Percentiles rank a stretch among this genome's conserved stretches.
Conservation (phyloP, 2,113 vertebrate species). For the Gnathonemus echidnorhynchus region DNA sequence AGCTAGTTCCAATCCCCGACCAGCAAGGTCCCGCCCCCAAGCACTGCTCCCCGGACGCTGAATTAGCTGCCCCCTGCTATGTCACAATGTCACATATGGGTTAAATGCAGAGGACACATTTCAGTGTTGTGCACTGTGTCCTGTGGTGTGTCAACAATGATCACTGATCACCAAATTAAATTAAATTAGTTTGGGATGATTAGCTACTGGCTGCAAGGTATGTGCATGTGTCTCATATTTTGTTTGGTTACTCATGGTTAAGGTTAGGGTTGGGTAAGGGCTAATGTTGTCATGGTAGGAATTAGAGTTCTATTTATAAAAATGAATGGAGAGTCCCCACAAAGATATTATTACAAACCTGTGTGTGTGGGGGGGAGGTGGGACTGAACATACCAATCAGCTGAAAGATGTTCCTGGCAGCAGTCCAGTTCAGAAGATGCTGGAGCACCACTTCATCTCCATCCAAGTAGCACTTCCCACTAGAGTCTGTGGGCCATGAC, state of each 20-base stretch:
- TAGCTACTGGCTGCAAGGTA: background rate
- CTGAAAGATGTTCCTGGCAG: conserved; percentile 1
- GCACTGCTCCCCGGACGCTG: too few species aligned
- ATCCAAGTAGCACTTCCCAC: background rate
- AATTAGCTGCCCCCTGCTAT: too few species aligned
- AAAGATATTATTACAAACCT: background rate
- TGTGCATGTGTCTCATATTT: background rate
- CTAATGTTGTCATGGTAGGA: background rate
- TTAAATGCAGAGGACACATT: too few species aligned
- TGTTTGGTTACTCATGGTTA: too few species aligned
- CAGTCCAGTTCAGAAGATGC: conserved; percentile 2
- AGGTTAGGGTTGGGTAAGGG: background rate
- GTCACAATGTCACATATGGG: too few species aligned
- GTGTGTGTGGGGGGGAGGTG: background rate
- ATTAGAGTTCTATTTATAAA: background rate
- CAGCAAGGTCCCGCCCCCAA: too few species aligned
- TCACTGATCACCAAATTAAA: too few species aligned
- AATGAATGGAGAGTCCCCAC: background rate
- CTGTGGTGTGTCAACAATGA: too few species aligned
- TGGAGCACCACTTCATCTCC: background rate
- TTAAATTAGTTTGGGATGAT: background rate
- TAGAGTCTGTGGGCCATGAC: conserved; percentile 65
- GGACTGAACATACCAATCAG: background rate
- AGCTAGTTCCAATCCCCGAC: background rate
- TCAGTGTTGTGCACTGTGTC: too few species aligned